Percentiles rank a stretch among this genome's conserved stretches.
Conservation (phyloP, 2,888 invertebrate genomes). For the Leptarthrus brevirostris region DNA sequence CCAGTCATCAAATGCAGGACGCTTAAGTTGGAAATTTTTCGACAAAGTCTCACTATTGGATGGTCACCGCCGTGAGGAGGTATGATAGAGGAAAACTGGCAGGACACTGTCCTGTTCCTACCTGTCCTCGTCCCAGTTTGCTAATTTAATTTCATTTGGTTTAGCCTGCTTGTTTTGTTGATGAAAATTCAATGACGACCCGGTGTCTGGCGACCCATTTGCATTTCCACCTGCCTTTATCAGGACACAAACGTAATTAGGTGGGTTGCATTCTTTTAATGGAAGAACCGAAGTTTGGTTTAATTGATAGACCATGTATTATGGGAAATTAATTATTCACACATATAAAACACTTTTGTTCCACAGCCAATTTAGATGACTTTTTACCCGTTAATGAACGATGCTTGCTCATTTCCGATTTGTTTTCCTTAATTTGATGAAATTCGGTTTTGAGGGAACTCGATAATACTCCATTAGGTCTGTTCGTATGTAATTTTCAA, state of each 20-base stretch:
- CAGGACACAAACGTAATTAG: background rate
- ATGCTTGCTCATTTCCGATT: background rate
- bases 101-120: too few relatives aligned
- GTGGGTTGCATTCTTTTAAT: background rate
- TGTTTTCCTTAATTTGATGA: constrained; percentile 4
- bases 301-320: background rate
- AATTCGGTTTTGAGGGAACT: constrained; percentile 3
- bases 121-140: background rate
- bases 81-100: too few relatives aligned
- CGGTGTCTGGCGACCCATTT: background rate
- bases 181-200: background rate
- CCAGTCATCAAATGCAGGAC: constrained; percentile 16
- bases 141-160: background rate
- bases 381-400: too few relatives aligned
- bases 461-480: background rate
- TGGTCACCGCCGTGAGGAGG: constrained; percentile 58
- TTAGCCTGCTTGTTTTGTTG: constrained; percentile 3
- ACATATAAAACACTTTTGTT: background rate
- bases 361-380: too few relatives aligned
- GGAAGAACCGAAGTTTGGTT: background rate
- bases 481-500: background rate
- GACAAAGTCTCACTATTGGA: constrained; percentile 59
- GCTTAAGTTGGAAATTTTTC: constrained; percentile 61
- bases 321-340: background rate
- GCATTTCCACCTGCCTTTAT: constrained; percentile 4